Base-by-base conservation (phyloP, 2,888 invertebrate species). In the Sicus ferrugineus region DNA sequence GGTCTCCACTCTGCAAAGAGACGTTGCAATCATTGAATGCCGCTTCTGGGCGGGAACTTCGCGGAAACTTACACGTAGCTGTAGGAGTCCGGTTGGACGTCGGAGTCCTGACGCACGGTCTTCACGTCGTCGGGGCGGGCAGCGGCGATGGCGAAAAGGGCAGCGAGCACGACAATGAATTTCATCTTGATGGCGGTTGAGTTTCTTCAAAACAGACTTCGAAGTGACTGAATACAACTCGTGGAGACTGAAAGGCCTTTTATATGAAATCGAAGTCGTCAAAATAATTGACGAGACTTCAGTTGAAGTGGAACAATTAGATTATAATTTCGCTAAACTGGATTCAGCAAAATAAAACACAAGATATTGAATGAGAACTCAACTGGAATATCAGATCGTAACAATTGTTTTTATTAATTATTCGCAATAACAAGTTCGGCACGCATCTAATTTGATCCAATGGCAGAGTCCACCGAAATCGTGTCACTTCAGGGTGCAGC, bases 41-140 rank as follows among this genome's bases (percentile, higher is more conserved):
- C 9, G 42, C 7, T 42, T 54, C 11, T 19, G 26, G 21, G 3
- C 28, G 3, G 3, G 54, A 54, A 6, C 14, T 28, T 48, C 21
- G 28, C 14, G 19, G 7, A 21, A 21, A 50, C 66, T 65, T 52
- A 72, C 50, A 59, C 56, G 46, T 50, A 89, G 74, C 83, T 87
- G 81, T 89, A 75, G 59, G 71, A 69, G 31, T 76, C 75, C 26
- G 76, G 75, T n/a, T 73, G 71, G 6, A 77, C 75, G 79, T 89
- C 87, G 70, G 84, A 83, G 31, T 89, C 89, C 75, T 89, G 88
- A 68, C 87, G 87, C 38, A 89, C 66, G 71, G 89, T 85, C 75
- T 87, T 86, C 1, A 88, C 89, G 48, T 77, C 75, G 14, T 38
- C 21, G 1, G 26, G 64, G 4, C 72, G 72, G 14, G 74, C 74